Conservation (phyloP, 2,113 vertebrate genomes). For the Collichthys lucidus region DNA sequence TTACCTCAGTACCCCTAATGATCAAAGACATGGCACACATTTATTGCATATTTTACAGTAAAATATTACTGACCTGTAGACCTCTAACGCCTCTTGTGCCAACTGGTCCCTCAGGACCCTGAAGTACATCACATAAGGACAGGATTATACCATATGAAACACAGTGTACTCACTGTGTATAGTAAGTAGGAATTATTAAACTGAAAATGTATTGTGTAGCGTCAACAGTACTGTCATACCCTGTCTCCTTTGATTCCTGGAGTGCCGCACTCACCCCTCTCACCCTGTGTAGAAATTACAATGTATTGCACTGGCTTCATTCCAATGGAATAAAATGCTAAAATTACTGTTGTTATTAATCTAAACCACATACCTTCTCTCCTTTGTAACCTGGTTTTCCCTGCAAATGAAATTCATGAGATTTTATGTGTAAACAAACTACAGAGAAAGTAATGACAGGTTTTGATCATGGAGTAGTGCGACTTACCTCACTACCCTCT, state of each 20-base stretch:
- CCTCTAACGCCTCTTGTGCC: slow-evolving; percentile 88
- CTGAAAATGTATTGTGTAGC: neutral
- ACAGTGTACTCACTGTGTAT: neutral
- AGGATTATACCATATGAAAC: slow-evolving; percentile 3
- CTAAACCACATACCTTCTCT: slow-evolving; percentile 85
- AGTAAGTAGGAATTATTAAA: neutral
- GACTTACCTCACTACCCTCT: slow-evolving; percentile 88
- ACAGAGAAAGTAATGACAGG: neutral
- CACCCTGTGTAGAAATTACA: slow-evolving; percentile 83
- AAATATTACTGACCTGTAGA: slow-evolving; percentile 84
- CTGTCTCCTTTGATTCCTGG: slow-evolving; percentile 93
- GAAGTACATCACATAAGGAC: slow-evolving; percentile 22
- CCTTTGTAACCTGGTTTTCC: slow-evolving; percentile 92
- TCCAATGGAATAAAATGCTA: slow-evolving; percentile 16
- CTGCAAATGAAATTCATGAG: slow-evolving; percentile 43
- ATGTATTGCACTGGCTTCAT: neutral
- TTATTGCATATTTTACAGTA: neutral
- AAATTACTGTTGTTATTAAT: neutral
- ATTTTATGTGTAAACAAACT: neutral
- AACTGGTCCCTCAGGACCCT: slow-evolving; percentile 90
- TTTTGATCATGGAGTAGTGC: neutral
- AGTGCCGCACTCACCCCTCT: slow-evolving; percentile 92
- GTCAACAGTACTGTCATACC: slow-evolving; percentile 76
- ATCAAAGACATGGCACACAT: no score
- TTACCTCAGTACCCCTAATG: no score